Conservation (phyloP, 2,888 invertebrate species). For the Phymatocera aterrima region DNA sequence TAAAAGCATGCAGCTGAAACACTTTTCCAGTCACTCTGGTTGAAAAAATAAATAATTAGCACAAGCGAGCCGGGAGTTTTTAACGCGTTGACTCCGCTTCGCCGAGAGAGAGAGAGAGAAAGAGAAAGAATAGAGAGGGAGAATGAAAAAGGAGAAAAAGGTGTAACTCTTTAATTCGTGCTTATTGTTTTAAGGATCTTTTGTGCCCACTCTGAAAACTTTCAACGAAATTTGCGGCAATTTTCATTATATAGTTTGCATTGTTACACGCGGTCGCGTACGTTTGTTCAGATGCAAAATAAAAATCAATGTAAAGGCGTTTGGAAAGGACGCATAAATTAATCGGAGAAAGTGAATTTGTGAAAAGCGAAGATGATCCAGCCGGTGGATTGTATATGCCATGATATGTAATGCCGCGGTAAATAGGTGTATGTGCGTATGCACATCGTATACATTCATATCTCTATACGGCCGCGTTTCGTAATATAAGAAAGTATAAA, state of each 20-base stretch:
- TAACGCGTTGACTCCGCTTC: neutral
- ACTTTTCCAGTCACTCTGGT: neutral
- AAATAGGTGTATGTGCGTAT: no score
- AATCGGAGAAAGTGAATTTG: no score
- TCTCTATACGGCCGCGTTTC: no score
- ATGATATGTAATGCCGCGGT: no score
- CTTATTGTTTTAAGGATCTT: neutral
- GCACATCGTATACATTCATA: no score
- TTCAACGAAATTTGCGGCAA: neutral
- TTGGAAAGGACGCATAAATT: no score
- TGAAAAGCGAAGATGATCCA: no score
- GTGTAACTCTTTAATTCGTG: neutral
- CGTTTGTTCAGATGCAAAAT: neutral
- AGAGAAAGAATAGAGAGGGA: no score
- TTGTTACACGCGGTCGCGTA: neutral
- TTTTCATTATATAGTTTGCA: no score
- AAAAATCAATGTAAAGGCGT: neutral
- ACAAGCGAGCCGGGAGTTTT: neutral
- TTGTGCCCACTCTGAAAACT: neutral
- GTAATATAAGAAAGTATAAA: no score
- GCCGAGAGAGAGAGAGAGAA: neutral
- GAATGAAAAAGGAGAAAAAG: no score
- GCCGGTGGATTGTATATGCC: no score
- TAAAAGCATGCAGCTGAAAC: neutral
- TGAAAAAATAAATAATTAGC: neutral